Conservation (phyloP, 2,888 invertebrate species). For the Branchipolynoe longqiensis region DNA sequence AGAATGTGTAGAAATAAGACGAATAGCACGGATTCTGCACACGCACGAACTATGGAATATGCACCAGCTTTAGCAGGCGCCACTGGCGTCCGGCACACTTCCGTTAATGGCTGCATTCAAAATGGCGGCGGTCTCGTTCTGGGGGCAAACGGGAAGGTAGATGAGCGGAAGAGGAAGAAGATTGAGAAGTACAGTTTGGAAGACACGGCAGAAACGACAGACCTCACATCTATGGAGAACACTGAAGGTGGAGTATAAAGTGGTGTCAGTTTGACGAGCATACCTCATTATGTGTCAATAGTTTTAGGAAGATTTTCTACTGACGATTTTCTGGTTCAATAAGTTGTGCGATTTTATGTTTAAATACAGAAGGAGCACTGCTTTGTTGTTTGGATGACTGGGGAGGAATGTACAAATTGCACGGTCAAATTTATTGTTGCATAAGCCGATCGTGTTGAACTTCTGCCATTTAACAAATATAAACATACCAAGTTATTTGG, state of each 20-base stretch:
- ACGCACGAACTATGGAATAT: neutral
- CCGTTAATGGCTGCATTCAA: slow-evolving; percentile 18
- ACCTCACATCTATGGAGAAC: slow-evolving; percentile 29
- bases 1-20: neutral
- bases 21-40: slow-evolving; percentile 4
- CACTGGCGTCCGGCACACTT: neutral
- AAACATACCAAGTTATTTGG: no score
- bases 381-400: no score
- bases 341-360: no score
- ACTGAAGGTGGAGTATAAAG: slow-evolving; percentile 3
- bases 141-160: neutral
- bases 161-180: neutral
- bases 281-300: no score
- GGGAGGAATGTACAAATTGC: no score
- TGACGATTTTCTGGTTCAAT: no score
- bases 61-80: neutral
- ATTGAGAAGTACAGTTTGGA: slow-evolving; percentile 9
- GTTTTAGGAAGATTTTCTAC: no score
- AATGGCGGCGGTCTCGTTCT: slow-evolving; percentile 16
- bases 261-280: no score
- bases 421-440: no score
- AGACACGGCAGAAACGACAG: neutral
- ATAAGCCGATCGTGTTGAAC: no score
- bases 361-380: no score
- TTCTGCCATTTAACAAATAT: no score